phyloP scores from a whole-genome alignment of 2,888 invertebrate genomes.

The Ochropleura plecta region DNA sequence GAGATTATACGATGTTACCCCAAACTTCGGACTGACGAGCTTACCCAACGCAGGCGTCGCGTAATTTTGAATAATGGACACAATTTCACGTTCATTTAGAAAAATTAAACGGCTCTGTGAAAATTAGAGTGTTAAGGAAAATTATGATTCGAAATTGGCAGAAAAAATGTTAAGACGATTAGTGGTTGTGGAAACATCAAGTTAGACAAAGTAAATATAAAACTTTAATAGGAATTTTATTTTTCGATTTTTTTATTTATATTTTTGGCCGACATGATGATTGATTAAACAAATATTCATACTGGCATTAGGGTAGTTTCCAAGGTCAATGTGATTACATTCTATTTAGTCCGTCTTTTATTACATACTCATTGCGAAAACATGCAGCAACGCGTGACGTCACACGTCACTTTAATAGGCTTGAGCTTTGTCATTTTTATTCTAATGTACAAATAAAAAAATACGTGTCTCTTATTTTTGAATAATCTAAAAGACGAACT shows the following conservation, averaged over 20 bases:
- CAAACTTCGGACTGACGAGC: conserved; percentile 42
- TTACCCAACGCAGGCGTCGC: conserved; percentile 31
- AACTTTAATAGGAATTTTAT: neutral
- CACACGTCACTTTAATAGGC: no score
- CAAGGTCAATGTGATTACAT: neutral
- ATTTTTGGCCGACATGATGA: neutral
- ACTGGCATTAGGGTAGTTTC: neutral
- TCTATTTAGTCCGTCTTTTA: no score
- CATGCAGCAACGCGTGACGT: no score
- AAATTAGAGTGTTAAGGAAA: conserved; percentile 52
- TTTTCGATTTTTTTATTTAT: neutral
- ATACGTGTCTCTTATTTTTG: no score
- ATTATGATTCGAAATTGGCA: conserved; percentile 33
- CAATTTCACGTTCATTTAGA: conserved; percentile 34
- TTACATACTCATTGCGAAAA: no score
- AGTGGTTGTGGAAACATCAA: conserved; percentile 12
- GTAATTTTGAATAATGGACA: conserved; percentile 56
- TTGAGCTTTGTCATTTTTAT: no score
- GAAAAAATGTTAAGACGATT: conserved; percentile 33
- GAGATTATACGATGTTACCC: conserved; percentile 55
- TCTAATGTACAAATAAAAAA: no score
- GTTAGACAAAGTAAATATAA: neutral
- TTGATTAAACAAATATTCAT: neutral
- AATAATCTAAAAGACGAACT: no score
- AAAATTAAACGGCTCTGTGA: conserved; percentile 39